Conservation (phyloP, 2,888 invertebrate species). For the Lordiphosa andalusiaca region DNA sequence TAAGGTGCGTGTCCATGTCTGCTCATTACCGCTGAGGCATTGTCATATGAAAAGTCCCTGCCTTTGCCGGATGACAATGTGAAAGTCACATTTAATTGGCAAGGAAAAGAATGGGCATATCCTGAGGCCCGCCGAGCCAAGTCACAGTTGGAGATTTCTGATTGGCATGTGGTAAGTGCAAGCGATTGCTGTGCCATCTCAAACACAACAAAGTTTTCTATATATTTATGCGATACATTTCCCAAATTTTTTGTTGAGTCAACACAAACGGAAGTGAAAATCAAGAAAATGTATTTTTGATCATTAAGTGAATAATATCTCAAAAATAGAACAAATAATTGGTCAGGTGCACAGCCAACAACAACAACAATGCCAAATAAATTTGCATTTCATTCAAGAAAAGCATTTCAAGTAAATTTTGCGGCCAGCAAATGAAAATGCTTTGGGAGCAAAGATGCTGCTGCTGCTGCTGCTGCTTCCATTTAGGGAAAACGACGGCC, state of each 20-base stretch:
- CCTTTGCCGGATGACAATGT: constrained; percentile 49
- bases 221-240: constrained; percentile 17
- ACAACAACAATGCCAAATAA: constrained; percentile 18
- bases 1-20: constrained; percentile 20
- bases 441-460: constrained; percentile 11
- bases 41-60: constrained; percentile 50
- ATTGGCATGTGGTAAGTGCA: constrained; percentile 45
- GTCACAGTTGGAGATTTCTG: constrained; percentile 62
- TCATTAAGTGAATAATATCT: constrained; percentile 50
- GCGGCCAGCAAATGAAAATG: constrained; percentile 35
- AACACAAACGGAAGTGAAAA: constrained; percentile 55
- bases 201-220: constrained; percentile 24
- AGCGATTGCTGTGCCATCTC: neutral
- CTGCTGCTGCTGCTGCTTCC: constrained; percentile 15
- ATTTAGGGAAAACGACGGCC: constrained; percentile 43
- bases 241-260: constrained; percentile 48
- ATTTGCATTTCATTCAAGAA: constrained; percentile 51
- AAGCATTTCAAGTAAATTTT: constrained; percentile 49
- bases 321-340: constrained; percentile 45
- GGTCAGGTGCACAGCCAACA: constrained; percentile 47
- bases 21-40: constrained; percentile 53
- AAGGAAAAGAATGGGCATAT: constrained; percentile 24
- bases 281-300: constrained; percentile 59
- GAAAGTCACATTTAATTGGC: constrained; percentile 65
- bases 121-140: constrained; percentile 13